Evolutionary conservation across 2,113 vertebrate species (phyloP), one percentile per base, ranked within the genome.

Genomic region (Sceloporus tristichus): DNA sequence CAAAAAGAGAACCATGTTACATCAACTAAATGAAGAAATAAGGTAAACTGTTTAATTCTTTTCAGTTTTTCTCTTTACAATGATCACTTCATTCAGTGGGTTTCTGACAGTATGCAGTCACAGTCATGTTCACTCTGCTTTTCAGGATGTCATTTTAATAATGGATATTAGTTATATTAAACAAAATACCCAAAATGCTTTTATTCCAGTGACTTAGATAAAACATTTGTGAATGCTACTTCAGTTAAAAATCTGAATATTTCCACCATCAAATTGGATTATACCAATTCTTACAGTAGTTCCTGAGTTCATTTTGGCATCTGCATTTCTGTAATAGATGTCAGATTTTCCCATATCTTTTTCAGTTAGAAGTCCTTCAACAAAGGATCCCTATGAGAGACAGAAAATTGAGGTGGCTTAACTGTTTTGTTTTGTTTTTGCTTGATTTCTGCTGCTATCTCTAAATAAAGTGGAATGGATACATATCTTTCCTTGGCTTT

Each of bases 341-440:
- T 68, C 89, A 92, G 89, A 91, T 89, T 91, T 93, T 95, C 89
- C 88, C 73, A 48, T 18, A 40, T 91, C 85, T 81, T 86, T 83
- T 59, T 85, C 70, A 83, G 25, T 94, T 93, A 90, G 85, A 93
- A 96, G 87, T 96, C 93, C 94, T 94, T 94, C 90, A 92, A 96
- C 83, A 91, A 90, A 95, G 93, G 94, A 96, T 94, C 96, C 94
- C 96, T 96, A 87, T 76, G 93, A 97, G 75, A 95, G 88, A 96
- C 90, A 85, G 34, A 93, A 92, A 93, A 88, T 59, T 27, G 42
- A 84, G 27, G 42, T 90, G 78, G 88, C 89, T 89, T 84, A 85
- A 80, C 85, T 83, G 88, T 88, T 77, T n/a, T 62, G 16, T 14
- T 62, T 62, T 62, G 11, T 62, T 14, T 62, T 62, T 62, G 11